Evolutionary conservation across 2,797 vertebrate species (phyloP).

Genomic region (Antrozous pallidus): DNA sequence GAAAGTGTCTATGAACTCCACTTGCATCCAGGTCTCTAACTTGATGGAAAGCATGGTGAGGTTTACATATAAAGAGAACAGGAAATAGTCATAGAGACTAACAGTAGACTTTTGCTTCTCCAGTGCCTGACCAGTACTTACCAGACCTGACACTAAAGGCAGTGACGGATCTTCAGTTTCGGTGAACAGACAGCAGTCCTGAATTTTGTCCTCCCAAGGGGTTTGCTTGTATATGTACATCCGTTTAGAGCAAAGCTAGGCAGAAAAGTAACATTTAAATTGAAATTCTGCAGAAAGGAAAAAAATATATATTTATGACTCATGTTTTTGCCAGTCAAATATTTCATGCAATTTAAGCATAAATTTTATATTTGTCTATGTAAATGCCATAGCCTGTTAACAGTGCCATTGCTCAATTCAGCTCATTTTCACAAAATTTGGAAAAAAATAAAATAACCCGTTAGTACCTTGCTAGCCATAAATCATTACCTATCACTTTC

Average conservation of each 20-base stretch:
- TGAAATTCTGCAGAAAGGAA: neutral
- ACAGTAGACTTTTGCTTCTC: neutral
- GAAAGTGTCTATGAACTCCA: neutral
- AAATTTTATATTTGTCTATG: neutral
- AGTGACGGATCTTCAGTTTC: neutral
- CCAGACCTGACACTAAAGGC: neutral
- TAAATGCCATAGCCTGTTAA: neutral
- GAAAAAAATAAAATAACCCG: neutral
- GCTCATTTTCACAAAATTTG: conserved; percentile 36
- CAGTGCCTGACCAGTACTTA: neutral
- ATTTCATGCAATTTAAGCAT: neutral
- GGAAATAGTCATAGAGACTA: neutral
- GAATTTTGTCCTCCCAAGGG: neutral
- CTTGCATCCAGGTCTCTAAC: neutral
- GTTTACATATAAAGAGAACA: neutral
- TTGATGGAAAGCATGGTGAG: neutral
- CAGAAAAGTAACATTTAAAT: neutral
- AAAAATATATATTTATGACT: conserved; percentile 4
- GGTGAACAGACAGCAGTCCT: neutral
- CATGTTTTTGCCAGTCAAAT: conserved; percentile 33
- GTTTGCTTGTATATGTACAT: neutral
- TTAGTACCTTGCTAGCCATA: neutral
- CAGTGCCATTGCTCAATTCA: neutral
- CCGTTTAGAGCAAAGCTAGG: neutral
- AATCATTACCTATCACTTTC: neutral